Conservation (phyloP, 2,888 invertebrate species). For the Brachyptera risi region DNA sequence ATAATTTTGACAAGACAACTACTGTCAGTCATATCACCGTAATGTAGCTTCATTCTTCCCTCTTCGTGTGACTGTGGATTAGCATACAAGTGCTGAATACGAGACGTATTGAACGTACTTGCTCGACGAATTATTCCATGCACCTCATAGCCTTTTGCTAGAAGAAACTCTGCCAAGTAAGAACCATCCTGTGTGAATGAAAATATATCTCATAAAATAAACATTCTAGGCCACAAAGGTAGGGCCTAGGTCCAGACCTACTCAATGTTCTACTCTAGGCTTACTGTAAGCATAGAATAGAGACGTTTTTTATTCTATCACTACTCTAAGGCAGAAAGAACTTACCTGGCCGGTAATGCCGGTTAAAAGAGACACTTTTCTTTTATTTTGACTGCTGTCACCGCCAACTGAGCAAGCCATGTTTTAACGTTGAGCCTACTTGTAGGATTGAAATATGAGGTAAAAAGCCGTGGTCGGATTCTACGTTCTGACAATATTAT, state of each 20-base stretch:
- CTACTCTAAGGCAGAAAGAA: conserved; percentile 26
- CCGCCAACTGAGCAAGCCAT: conserved; percentile 3
- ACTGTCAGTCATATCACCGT: conserved; percentile 98
- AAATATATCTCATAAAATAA: conserved; percentile 8
- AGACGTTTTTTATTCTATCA: too few relatives aligned
- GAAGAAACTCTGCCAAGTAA: conserved; percentile 89
- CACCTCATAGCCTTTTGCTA: conserved; percentile 89
- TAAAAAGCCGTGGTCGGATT: too few relatives aligned
- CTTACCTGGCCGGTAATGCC: conserved; percentile 96
- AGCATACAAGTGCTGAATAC: conserved; percentile 94
- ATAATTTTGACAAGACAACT: conserved; percentile 89
- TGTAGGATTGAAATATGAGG: too few relatives aligned
- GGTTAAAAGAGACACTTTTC: conserved; percentile 85
- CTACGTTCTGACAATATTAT: too few relatives aligned
- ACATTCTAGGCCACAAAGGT: neutral
- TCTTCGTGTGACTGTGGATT: conserved; percentile 86
- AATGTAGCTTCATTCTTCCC: conserved; percentile 89
- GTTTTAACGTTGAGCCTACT: too few relatives aligned
- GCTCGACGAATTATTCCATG: conserved; percentile 94
- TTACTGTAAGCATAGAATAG: too few relatives aligned
- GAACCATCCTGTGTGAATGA: conserved; percentile 80
- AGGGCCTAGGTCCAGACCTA: neutral
- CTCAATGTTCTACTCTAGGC: too few relatives aligned
- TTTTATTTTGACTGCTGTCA: conserved; percentile 31
- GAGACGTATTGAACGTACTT: conserved; percentile 92